Evolutionary conservation across 1,140 invertebrate genomes (phyloP).

Genomic region (Eufriesea mexicana): DNA sequence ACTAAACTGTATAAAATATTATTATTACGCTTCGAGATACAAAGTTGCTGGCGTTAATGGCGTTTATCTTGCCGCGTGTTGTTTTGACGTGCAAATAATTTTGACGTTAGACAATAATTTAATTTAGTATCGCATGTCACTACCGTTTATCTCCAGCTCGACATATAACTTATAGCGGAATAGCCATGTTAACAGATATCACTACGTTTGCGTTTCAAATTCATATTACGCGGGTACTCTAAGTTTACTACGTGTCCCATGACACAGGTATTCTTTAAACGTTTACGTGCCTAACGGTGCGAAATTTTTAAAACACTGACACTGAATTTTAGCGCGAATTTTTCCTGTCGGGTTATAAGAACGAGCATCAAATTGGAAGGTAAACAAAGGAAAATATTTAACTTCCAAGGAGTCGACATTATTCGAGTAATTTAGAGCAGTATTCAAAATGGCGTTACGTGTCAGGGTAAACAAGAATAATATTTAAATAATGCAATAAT

Average conservation of each 20-base stretch:
- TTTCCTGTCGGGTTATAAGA: too few species aligned
- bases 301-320: neutral
- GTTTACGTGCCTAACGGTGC: neutral
- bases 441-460: neutral
- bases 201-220: conserved; percentile 4
- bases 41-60: neutral
- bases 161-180: neutral
- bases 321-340: neutral
- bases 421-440: neutral
- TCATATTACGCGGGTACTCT: neutral
- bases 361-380: neutral
- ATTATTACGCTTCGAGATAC: neutral
- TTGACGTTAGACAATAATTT: neutral
- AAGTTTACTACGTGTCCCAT: neutral
- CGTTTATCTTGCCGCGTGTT: neutral
- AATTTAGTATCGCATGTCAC: neutral
- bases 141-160: conserved; percentile 3
- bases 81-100: conserved; percentile 3
- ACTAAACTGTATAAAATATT: neutral
- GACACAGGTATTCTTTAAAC: neutral
- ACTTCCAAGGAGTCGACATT: neutral
- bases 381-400: neutral
- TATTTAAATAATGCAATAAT: too few species aligned
- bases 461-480: neutral
- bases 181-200: neutral